Conservation (phyloP, 2,888 invertebrate genomes). For the Agrotis ipsilon region DNA sequence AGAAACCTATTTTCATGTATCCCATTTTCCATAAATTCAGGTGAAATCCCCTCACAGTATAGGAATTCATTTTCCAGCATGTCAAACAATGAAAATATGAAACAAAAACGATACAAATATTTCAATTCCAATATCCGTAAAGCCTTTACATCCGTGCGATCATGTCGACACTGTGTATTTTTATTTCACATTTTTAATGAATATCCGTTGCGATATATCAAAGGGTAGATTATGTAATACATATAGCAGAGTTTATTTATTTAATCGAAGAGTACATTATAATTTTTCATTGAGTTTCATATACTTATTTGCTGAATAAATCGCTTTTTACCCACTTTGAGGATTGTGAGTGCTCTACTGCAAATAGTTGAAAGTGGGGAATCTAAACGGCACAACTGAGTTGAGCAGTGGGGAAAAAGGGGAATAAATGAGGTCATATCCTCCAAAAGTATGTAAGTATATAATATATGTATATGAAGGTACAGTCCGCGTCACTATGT, state of each 20-base stretch:
- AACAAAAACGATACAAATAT: constrained; percentile 10
- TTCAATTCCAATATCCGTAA: constrained; percentile 12
- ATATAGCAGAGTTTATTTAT: not conserved
- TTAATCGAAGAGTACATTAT: not conserved
- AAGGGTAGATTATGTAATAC: constrained; percentile 8
- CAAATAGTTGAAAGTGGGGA: too few species aligned
- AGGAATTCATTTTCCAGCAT: not conserved
- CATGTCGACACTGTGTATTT: not conserved
- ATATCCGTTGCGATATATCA: constrained; percentile 13
- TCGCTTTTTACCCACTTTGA: too few species aligned
- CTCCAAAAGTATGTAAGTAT: too few species aligned
- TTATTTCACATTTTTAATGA: constrained; percentile 12
- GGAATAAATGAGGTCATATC: too few species aligned
- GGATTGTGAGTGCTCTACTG: too few species aligned
- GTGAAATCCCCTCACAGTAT: not conserved
- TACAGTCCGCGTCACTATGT: too few species aligned
- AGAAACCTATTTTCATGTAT: not conserved
- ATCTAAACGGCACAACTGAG: too few species aligned
- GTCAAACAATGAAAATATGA: constrained; percentile 1
- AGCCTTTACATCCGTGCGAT: not conserved
- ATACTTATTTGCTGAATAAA: too few species aligned
- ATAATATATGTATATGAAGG: too few species aligned
- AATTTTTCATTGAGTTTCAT: too few species aligned
- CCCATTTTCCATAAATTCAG: not conserved
- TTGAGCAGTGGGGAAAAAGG: too few species aligned